These are phyloP conservation scores for Pimephales promelas DNA, from an alignment of 2,113 vertebrate species.

Conservation along the genomic window DNA sequence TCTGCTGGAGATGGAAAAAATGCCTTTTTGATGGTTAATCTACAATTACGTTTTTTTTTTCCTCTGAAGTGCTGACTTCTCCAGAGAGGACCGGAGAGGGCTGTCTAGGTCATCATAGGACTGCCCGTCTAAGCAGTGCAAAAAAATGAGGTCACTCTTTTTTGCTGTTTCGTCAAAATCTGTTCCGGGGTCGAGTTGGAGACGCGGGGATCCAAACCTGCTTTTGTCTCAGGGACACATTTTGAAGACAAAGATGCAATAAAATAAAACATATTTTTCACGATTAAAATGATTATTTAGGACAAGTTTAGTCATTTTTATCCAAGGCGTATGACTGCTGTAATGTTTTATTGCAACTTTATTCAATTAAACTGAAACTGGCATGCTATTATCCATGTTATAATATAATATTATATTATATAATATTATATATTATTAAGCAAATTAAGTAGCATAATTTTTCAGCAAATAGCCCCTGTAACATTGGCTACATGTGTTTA, in stretches of 20 bases:
- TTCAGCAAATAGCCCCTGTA: not conserved
- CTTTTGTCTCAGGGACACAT: constrained; percentile 37
- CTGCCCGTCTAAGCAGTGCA: constrained; percentile 65
- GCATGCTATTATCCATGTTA: not conserved
- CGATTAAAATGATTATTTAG: constrained; percentile 10
- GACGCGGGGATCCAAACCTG: constrained; percentile 12
- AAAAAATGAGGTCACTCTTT: constrained; percentile 77
- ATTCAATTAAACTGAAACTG: not conserved
- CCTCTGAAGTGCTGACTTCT: constrained; percentile 73
- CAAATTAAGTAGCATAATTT: not conserved
- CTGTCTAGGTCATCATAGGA: constrained; percentile 66
- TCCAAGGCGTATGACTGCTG: not conserved
- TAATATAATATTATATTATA: not conserved
- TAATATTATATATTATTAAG: not conserved
- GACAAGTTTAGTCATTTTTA: not conserved
- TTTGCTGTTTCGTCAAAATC: constrained; percentile 77
- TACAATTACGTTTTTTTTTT: constrained; percentile 68
- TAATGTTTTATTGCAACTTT: not conserved
- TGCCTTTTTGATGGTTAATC: constrained; percentile 40
- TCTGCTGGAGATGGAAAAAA: not conserved
- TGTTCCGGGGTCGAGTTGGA: constrained; percentile 34
- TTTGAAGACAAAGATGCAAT: not conserved
- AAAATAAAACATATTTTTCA: not conserved
- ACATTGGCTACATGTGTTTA: not conserved
- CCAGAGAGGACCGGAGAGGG: constrained; percentile 59